Conservation (phyloP, 2,888 invertebrate species). For the Phyllotreta cruciferae region DNA sequence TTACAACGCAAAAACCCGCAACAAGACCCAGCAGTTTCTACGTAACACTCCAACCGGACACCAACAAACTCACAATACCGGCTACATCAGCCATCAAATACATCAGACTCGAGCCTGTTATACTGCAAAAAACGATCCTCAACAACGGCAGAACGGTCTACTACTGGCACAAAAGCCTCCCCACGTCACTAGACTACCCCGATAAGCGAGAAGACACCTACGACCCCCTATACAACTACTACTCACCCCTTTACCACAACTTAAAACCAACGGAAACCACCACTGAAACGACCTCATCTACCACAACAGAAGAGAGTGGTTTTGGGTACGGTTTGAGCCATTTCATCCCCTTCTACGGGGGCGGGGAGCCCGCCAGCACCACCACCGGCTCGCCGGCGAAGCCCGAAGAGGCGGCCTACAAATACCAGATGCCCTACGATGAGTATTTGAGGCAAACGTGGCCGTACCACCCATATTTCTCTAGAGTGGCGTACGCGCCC, state of each 20-base stretch:
- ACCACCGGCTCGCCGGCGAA: conserved; percentile 40
- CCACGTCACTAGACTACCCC: conserved; percentile 45
- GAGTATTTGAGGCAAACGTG: conserved; percentile 29
- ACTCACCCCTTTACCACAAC: conserved; percentile 1
- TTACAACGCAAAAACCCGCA: conserved; percentile 34
- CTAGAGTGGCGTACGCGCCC: conserved; percentile 54
- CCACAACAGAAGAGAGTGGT: conserved; percentile 34
- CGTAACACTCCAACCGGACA: conserved; percentile 44
- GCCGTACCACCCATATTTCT: conserved; percentile 49
- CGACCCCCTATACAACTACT: conserved; percentile 11
- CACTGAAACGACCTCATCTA: conserved; percentile 31
- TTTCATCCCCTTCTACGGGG: conserved; percentile 39
- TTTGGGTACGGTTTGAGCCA: conserved; percentile 38
- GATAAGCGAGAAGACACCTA: conserved; percentile 6
- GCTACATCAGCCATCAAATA: conserved; percentile 48
- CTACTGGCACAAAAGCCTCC: conserved; percentile 56
- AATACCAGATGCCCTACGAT: conserved; percentile 52
- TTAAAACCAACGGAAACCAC: conserved; percentile 27
- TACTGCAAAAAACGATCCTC: conserved; percentile 56
- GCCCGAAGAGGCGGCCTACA: conserved; percentile 40
- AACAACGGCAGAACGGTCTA: conserved; percentile 56
- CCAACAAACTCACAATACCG: conserved; percentile 27
- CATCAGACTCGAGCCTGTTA: conserved; percentile 57
- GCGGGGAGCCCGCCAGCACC: conserved; percentile 35
- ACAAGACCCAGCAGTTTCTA: conserved; percentile 47